Evolutionary conservation across 64 coral and sea anemone genomes (phyloP), one percentile per base, ranked within the genome.

Genomic region (Trachythela sp.): DNA sequence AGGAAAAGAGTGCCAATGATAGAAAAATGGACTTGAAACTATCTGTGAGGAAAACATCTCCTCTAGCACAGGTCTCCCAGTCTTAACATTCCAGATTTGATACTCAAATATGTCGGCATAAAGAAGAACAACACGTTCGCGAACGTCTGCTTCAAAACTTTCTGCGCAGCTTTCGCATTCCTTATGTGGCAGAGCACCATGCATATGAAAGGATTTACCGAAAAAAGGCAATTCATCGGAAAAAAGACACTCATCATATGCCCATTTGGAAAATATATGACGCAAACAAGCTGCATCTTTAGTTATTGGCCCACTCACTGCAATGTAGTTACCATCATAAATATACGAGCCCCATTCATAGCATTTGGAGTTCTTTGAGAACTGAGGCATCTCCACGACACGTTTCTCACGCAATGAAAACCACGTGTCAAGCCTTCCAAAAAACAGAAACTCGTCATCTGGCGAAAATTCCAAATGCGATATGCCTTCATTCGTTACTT

Each of bases 371-470:
- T 48, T 87, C 30, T 18, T 11, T 11, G 4, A 20, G 13, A 83
- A 88, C 11, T 84, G 72, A n/a, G n/a, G n/a, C 38, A 52, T n/a
- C 20, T 38, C 2, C 4, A 67, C 34, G 14, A 87, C 36, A 22
- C 31, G 39, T 91, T 50, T 13, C 32, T 91, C 45, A n/a, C n/a
- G n/a, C 20, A 86, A 83, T 24, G 84, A 91, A 31, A 86, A 87
- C 29, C 67, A 50, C 17, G 18, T 51, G 15, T 76, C 64, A 32
- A 87, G 34, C 22, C 42, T 68, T 35, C 90, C 90, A 87, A 91
- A 72, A 54, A 91, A 91, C 24, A 91, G 51, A 86, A 87, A 75
- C 34, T 38, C 70, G 6, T 85, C 56, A 45, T 87, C 84, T 1
- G 83, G 34, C 27, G 90, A 87, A 77, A 91, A 91, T 34, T 6